A percentile compares a stretch with the other conserved stretches of the same genome.
Conservation (phyloP, 2,113 vertebrate genomes). For the Charina bottae region DNA sequence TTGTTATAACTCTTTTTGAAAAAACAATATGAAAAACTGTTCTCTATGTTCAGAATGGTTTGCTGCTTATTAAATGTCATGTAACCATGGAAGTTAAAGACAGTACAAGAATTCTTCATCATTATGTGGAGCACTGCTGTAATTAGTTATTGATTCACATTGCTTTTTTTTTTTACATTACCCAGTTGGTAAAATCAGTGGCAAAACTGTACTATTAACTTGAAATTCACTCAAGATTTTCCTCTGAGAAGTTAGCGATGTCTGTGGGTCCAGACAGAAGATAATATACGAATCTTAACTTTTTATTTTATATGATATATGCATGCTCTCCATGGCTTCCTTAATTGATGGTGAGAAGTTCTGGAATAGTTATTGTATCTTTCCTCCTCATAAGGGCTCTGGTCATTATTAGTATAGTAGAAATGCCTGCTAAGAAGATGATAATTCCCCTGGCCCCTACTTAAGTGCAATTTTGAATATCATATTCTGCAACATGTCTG, state of each 20-base stretch:
- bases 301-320: not conserved
- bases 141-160: conserved; percentile 26
- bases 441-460: not conserved
- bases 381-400: not conserved
- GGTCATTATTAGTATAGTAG: not conserved
- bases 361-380: not conserved
- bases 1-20: not conserved
- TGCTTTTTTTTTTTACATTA: not conserved
- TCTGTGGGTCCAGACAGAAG: not conserved
- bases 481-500: not conserved
- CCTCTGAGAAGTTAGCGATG: not conserved
- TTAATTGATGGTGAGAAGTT: not conserved
- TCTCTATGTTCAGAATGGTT: conserved; percentile 7
- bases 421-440: not conserved
- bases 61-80: not conserved
- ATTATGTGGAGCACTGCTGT: not conserved
- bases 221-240: conserved; percentile 5
- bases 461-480: not conserved
- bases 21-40: not conserved
- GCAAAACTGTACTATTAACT: conserved; percentile 18
- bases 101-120: conserved; percentile 6
- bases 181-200: not conserved
- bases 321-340: not conserved
- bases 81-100: not conserved
- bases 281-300: not conserved